phyloP scores from a whole-genome alignment of 2,113 vertebrate species.

The Bettongia penicillata region DNA sequence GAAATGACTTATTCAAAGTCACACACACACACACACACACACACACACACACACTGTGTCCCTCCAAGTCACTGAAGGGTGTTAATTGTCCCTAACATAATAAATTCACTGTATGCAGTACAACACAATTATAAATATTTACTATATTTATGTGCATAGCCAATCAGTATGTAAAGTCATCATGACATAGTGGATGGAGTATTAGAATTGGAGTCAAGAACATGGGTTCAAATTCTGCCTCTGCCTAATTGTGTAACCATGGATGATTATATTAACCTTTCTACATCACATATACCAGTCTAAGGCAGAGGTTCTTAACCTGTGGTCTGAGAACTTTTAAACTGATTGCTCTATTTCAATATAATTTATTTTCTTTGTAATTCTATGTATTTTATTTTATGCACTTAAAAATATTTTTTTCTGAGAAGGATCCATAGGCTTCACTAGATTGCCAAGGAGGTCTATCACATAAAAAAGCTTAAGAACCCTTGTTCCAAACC shows the following conservation, averaged over 20 bases:
- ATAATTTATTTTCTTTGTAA: not conserved
- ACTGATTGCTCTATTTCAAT: not conserved
- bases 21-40: no score
- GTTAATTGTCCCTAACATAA: not conserved
- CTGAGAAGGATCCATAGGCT: not conserved
- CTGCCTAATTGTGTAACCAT: not conserved
- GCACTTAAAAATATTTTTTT: not conserved
- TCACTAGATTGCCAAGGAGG: not conserved
- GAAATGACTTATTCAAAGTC: not conserved
- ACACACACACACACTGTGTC: not conserved
- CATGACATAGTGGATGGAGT: not conserved
- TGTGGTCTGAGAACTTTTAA: not conserved
- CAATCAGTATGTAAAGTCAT: not conserved
- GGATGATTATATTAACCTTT: not conserved
- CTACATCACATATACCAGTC: not conserved
- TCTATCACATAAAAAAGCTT: not conserved
- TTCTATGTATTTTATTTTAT: not conserved
- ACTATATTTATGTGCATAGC: not conserved
- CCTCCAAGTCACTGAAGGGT: not conserved
- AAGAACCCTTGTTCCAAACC: not conserved
- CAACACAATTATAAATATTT: not conserved
- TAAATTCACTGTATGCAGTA: not conserved
- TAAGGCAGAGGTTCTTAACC: not conserved
- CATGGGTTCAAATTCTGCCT: not conserved
- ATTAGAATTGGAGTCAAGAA: not conserved